Evolutionary conservation across 2,888 invertebrate species (phyloP).

Genomic region (Cryptus viduatorius): DNA sequence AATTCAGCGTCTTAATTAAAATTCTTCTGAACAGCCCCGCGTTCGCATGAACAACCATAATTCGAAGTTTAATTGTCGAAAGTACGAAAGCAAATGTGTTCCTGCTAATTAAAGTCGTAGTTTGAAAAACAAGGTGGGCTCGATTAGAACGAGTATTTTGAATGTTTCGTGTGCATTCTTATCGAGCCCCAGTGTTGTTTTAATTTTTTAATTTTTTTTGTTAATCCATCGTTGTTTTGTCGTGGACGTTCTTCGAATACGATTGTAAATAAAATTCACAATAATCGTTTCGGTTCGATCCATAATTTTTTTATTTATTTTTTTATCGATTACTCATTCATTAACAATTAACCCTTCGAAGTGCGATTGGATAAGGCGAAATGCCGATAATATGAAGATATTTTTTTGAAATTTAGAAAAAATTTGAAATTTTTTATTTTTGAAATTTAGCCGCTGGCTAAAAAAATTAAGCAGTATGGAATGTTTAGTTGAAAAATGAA

Average conservation of each 20-base stretch:
- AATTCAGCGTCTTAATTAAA: background rate
- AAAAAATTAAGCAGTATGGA: no score
- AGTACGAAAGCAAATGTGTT: slow-evolving; percentile 49
- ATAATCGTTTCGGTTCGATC: background rate
- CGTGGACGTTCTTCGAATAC: slow-evolving; percentile 54
- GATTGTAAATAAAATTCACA: background rate
- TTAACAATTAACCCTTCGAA: background rate
- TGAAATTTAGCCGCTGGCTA: no score
- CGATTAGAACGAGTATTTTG: slow-evolving; percentile 41
- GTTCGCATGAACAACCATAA: slow-evolving; percentile 35
- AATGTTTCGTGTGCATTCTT: slow-evolving; percentile 41
- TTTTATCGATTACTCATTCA: background rate
- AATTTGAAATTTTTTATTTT: no score
- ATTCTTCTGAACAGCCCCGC: slow-evolving; percentile 37
- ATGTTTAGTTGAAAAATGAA: no score
- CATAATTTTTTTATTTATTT: slow-evolving; percentile 3
- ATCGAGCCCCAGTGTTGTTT: slow-evolving; percentile 49
- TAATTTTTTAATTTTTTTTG: slow-evolving; percentile 1
- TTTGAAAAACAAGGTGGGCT: slow-evolving; percentile 56
- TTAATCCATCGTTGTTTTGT: slow-evolving; percentile 51
- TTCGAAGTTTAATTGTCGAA: slow-evolving; percentile 44
- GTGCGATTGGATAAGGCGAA: no score
- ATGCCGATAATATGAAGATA: background rate
- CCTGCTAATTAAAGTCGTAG: slow-evolving; percentile 63
- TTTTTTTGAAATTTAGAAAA: no score